These are phyloP conservation scores for Trilocha varians DNA, from an alignment of 2,888 invertebrate genomes.

Conservation along the genomic window DNA sequence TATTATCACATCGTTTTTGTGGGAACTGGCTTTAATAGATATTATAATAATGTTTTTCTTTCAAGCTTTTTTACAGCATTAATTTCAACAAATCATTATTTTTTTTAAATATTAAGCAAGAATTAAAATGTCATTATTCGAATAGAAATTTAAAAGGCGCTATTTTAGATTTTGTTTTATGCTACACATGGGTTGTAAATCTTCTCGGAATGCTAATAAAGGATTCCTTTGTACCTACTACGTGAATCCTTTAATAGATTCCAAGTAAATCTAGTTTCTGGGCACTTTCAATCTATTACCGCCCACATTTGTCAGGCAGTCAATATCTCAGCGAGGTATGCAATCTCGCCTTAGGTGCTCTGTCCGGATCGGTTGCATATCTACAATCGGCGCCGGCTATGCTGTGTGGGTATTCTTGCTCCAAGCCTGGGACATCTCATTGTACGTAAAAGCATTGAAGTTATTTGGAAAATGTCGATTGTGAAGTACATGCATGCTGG, in stretches of 20 bases:
- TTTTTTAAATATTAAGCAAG: no score
- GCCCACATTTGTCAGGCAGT: constrained; percentile 49
- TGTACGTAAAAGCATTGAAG: neutral
- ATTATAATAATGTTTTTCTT: no score
- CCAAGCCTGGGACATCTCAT: constrained; percentile 1
- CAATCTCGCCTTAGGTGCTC: constrained; percentile 45
- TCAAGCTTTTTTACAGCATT: no score
- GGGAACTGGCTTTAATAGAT: no score
- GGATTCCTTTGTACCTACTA: neutral
- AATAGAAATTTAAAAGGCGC: no score
- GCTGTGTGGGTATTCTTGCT: constrained; percentile 7
- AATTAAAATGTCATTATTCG: no score
- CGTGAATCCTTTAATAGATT: neutral
- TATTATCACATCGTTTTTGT: no score
- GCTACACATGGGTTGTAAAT: neutral
- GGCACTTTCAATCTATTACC: constrained; percentile 53
- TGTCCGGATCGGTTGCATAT: constrained; percentile 31
- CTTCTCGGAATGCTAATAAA: neutral
- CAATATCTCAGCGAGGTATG: constrained; percentile 47
- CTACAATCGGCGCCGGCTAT: constrained; percentile 27
- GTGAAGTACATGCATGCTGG: no score
- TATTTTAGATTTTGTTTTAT: no score
- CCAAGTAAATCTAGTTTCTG: constrained; percentile 23
- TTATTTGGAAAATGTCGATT: neutral
- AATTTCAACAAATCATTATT: no score